Percentiles rank a stretch among this genome's conserved stretches.
These are phyloP conservation scores for Gavia stellata DNA, from an alignment of 2,113 vertebrate genomes.

Conservation along the genomic window DNA sequence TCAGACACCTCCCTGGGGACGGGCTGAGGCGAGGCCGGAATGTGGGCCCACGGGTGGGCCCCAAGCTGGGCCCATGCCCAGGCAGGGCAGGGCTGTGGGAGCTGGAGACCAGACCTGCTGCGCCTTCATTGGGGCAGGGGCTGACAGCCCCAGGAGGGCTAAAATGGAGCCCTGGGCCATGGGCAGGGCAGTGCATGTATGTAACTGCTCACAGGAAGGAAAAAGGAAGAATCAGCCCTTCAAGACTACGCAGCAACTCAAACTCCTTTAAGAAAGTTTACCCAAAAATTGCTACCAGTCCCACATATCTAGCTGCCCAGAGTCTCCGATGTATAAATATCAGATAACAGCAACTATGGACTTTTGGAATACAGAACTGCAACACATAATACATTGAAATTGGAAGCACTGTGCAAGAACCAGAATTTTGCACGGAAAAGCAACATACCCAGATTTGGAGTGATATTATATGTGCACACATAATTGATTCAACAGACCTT, in stretches of 20 bases:
- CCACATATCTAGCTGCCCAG: neutral
- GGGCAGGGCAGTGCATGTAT: neutral
- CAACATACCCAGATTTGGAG: neutral
- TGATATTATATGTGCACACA: neutral
- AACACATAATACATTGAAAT: neutral
- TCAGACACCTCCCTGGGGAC: neutral
- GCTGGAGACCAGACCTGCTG: neutral
- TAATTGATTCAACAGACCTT: neutral
- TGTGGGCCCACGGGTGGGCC: rapidly evolving
- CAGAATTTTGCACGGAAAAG: neutral
- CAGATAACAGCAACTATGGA: neutral
- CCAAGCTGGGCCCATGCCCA: rapidly evolving
- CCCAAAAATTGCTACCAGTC: neutral
- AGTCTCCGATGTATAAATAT: neutral
- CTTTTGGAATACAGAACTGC: neutral
- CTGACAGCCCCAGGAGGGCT: neutral
- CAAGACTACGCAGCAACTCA: neutral
- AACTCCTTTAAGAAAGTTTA: neutral
- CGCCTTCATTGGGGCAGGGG: neutral
- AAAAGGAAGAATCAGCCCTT: neutral
- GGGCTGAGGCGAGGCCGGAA: rapidly evolving
- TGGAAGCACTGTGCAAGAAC: neutral
- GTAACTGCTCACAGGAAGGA: neutral
- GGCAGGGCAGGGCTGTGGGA: neutral
- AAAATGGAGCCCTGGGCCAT: neutral